These are phyloP conservation scores for Melolontha melolontha DNA, from an alignment of 2,888 invertebrate genomes.

Conservation along the genomic window DNA sequence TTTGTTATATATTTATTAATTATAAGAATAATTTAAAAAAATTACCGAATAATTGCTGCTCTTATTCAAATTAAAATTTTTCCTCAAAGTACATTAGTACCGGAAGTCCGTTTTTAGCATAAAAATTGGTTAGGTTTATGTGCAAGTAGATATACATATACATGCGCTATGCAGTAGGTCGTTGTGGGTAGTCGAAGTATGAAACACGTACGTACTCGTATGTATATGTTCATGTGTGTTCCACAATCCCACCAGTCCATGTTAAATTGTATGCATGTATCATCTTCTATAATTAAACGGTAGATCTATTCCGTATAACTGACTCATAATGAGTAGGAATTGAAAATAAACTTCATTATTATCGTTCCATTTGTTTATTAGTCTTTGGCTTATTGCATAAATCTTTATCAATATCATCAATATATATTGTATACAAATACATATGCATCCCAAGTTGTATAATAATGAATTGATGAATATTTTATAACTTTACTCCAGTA, in stretches of 20 bases:
- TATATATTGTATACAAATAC: too few species aligned
- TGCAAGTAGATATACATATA: too few species aligned
- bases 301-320: conserved; percentile 25
- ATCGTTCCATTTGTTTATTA: conserved; percentile 30
- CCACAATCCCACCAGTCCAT: conserved; percentile 14
- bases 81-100: too few species aligned
- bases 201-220: conserved; percentile 1
- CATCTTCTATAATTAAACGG: conserved; percentile 39
- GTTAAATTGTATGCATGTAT: conserved; percentile 38
- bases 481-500: too few species aligned
- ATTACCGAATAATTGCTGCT: too few species aligned
- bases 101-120: too few species aligned
- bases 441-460: too few species aligned
- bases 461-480: too few species aligned
- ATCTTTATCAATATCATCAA: conserved; percentile 5
- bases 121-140: too few species aligned
- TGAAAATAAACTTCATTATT: conserved; percentile 30
- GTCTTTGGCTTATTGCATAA: conserved; percentile 7
- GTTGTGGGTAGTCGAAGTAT: conserved; percentile 10
- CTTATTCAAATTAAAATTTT: too few species aligned
- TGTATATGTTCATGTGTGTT: conserved; percentile 11
- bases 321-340: conserved; percentile 37
- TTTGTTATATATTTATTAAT: too few species aligned
- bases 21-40: too few species aligned
- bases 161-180: background rate